Evolutionary conservation across 2,797 vertebrate genomes (phyloP), one percentile per base, ranked within the genome.

Genomic region (Argya squamiceps): DNA sequence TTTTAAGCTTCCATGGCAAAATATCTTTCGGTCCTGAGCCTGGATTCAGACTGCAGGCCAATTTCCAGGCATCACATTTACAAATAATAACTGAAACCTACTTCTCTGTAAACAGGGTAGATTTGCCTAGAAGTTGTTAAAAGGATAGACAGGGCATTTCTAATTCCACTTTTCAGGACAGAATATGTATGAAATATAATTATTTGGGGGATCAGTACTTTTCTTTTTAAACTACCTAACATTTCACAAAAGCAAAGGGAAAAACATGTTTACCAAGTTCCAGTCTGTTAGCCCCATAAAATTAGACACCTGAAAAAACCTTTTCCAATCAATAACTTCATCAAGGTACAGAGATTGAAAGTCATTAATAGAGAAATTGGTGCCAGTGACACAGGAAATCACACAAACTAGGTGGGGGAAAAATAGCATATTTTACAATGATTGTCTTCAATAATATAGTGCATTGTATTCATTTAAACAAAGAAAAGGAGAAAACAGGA

Each of bases 1-100:
- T 46, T 92, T 94, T 71, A 93, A 84, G 30, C 13, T 71, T 55
- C 50, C 47, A 43, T 69, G 39, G 32, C 17, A 81, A 96, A 86
- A 62, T 15, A 24, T 46, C 34, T 91, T 84, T 69, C 3, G 2
- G 56, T 87, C 34, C 47, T 87, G 52, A 89, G 70, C 29, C 37
- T 79, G 44, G 24, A 68, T 67, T 83, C 44, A 60, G 37, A 32
- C 85, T 65, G 16, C 18, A 76, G 22, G 26, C 17, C 14, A 37
- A 53, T 73, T 78, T 73, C 50, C 52, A 79, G n/a, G 23, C 34
- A 67, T 69, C 26, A 37, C 39, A 12, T 63, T 89, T 34, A 64
- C 2, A 10, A 77, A 80, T 32, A 80, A n/a, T 32, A 50, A 59
- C 52, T 37, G 71, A 73, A 76, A 43, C 6, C 2, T 62, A 15